phyloP scores from a whole-genome alignment of 2,888 invertebrate species.

The Isoperla grammatica region DNA sequence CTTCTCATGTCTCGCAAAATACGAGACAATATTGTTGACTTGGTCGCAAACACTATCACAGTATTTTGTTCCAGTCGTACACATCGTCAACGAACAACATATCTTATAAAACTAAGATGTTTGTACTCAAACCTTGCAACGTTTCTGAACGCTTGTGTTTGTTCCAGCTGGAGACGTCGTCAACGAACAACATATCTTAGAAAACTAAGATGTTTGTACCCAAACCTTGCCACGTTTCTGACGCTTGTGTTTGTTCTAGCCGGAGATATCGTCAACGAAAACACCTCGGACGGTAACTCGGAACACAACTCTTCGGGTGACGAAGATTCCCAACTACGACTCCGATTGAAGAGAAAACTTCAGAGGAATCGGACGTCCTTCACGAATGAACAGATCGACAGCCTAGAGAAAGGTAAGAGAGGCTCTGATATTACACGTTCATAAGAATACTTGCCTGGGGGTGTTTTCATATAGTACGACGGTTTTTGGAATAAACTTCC shows the following conservation, averaged over 20 bases:
- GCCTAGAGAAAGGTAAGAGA: constrained; percentile 88
- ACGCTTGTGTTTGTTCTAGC: constrained; percentile 25
- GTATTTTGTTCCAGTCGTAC: constrained; percentile 37
- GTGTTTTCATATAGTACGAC: too few species aligned
- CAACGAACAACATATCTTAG: constrained; percentile 53
- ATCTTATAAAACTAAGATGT: neutral
- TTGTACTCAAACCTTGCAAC: neutral
- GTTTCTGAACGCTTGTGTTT: constrained; percentile 16
- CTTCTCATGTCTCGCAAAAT: too few species aligned
- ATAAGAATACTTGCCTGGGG: too few species aligned
- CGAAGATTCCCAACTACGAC: constrained; percentile 86
- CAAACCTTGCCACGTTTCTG: constrained; percentile 4
- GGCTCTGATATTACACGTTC: neutral
- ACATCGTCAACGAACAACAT: constrained; percentile 55
- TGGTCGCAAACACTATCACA: too few species aligned
- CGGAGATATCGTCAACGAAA: constrained; percentile 49
- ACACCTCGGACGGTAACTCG: constrained; percentile 82
- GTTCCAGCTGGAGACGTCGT: constrained; percentile 40
- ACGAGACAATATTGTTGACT: too few species aligned
- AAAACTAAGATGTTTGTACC: neutral
- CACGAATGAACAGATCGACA: constrained; percentile 98
- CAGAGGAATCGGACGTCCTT: constrained; percentile 97
- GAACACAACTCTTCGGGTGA: constrained; percentile 84
- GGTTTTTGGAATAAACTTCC: too few species aligned
- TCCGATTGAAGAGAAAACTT: constrained; percentile 90